phyloP scores from a whole-genome alignment of 2,888 invertebrate genomes.

The Drosophila suboccidentalis region DNA sequence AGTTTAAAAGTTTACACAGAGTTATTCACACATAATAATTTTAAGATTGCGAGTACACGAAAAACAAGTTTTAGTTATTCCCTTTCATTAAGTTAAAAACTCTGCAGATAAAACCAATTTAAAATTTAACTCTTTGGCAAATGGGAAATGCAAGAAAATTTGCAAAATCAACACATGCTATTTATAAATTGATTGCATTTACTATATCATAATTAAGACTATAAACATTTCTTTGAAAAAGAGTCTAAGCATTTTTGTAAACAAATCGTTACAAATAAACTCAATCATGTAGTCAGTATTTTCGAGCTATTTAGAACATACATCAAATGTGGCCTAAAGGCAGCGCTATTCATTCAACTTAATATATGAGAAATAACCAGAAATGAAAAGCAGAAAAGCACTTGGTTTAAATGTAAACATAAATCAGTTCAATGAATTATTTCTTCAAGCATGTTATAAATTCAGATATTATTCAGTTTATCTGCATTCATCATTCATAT shows the following conservation, averaged over 20 bases:
- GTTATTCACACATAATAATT: too few species aligned
- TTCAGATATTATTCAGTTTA: constrained; percentile 12
- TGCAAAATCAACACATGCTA: not conserved
- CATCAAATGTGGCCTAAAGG: constrained; percentile 3
- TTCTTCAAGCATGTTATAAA: constrained; percentile 4
- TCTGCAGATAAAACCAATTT: constrained; percentile 4
- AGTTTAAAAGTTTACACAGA: too few species aligned
- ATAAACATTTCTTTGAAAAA: not conserved
- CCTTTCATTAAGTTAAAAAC: not conserved
- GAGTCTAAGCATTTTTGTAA: not conserved
- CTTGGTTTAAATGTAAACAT: not conserved
- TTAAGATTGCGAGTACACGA: too few species aligned
- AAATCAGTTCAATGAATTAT: constrained; percentile 1
- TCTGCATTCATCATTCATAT: constrained; percentile 10
- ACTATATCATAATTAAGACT: not conserved
- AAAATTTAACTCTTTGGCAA: too few species aligned
- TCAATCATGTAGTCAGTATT: not conserved
- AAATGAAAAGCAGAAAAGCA: not conserved
- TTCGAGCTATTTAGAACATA: not conserved
- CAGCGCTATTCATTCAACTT: not conserved
- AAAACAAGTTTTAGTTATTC: not conserved
- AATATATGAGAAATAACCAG: not conserved
- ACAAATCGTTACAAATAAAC: not conserved
- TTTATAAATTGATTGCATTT: not conserved
- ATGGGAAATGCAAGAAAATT: too few species aligned